phyloP scores from a whole-genome alignment of 1,140 invertebrate genomes.

The Diorhabda elongata region DNA sequence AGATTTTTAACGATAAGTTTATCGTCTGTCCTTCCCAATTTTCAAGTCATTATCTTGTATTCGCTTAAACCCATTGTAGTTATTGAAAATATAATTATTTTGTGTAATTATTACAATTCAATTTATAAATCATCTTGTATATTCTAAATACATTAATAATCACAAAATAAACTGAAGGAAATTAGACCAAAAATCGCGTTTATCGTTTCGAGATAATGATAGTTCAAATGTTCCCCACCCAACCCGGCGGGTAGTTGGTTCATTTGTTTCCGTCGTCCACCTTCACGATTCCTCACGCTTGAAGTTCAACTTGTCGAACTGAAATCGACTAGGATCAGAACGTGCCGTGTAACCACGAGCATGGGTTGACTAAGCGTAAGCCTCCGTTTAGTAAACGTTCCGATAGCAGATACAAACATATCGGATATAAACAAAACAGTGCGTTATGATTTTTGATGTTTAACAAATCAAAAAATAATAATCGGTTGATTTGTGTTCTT shows the following conservation, averaged over 20 bases:
- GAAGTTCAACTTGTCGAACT: not conserved
- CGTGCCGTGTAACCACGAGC: not conserved
- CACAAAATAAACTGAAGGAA: not conserved
- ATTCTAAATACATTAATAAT: no score
- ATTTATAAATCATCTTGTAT: not conserved
- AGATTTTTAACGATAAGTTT: no score
- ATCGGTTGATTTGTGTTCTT: not conserved
- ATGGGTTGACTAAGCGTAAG: not conserved
- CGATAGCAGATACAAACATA: not conserved
- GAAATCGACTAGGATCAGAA: slow-evolving; percentile 1
- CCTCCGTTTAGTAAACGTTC: not conserved
- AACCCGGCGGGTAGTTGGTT: slow-evolving; percentile 12
- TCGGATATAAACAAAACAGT: not conserved
- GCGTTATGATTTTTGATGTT: not conserved
- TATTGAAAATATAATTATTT: no score
- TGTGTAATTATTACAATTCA: no score
- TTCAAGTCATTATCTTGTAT: no score
- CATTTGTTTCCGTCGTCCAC: slow-evolving; percentile 14
- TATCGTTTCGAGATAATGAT: not conserved
- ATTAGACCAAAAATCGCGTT: not conserved
- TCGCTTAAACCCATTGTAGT: no score
- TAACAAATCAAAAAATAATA: no score
- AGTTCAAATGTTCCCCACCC: slow-evolving; percentile 15
- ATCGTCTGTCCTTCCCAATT: no score
- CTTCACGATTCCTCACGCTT: slow-evolving; percentile 7